phyloP scores from a whole-genome alignment of 2,113 vertebrate genomes.

The Antigone vipio region DNA sequence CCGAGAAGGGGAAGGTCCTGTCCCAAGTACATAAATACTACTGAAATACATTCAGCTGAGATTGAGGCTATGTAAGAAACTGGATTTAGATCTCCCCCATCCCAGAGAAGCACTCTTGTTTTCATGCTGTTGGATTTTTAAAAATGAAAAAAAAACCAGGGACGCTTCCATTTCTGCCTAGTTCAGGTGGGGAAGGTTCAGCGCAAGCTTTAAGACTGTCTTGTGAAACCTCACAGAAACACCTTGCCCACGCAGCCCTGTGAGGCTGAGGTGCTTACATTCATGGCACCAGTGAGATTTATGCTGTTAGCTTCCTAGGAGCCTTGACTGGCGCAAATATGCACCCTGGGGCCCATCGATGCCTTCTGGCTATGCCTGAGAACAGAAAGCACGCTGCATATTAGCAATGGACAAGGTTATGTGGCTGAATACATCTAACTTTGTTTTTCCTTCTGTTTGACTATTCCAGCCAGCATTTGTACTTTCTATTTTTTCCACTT shows the following conservation, averaged over 20 bases:
- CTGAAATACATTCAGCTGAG: not conserved
- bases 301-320: not conserved
- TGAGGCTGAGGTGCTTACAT: not conserved
- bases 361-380: not conserved
- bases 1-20: not conserved
- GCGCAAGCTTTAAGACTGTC: not conserved
- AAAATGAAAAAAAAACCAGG: not conserved
- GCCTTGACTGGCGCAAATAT: not conserved
- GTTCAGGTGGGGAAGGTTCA: not conserved
- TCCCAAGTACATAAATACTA: not conserved
- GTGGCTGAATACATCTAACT: not conserved
- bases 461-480: not conserved
- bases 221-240: not conserved
- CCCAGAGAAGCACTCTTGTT: not conserved
- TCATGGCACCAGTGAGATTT: not conserved
- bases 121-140: not conserved
- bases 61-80: not conserved
- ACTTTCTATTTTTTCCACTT: not conserved
- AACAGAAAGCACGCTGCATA: not conserved
- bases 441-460: not conserved
- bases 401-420: not conserved
- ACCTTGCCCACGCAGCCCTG: not conserved
- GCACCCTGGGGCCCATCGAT: not conserved
- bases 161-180: not conserved
- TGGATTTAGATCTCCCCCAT: not conserved